Conservation (phyloP, 2,888 invertebrate genomes). For the Cyrtodaria siliqua region DNA sequence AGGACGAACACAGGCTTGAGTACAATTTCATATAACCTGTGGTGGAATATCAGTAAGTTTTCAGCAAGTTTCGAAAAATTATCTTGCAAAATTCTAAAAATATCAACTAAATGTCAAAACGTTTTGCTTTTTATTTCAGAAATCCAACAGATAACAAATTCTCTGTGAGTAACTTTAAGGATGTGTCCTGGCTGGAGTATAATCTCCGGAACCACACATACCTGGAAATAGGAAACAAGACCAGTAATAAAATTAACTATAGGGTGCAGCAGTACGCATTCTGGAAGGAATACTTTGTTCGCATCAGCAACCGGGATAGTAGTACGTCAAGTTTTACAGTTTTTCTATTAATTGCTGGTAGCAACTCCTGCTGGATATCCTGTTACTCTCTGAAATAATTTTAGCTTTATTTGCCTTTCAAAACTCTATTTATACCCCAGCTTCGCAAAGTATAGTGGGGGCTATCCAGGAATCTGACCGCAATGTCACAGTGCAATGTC, state of each 20-base stretch:
- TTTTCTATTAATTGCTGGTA: no score
- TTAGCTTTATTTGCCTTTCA: no score
- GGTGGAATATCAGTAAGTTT: no score
- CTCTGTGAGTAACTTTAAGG: conserved; percentile 68
- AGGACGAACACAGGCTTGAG: no score
- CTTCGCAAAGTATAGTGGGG: neutral
- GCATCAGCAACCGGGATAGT: conserved; percentile 73
- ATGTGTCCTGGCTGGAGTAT: conserved; percentile 83
- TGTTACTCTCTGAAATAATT: no score
- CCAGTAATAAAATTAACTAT: conserved; percentile 79
- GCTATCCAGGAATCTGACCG: neutral
- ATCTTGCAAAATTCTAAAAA: no score
- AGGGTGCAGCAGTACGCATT: conserved; percentile 83
- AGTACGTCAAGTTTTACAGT: conserved; percentile 75
- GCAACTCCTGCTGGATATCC: no score
- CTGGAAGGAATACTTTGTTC: conserved; percentile 84
- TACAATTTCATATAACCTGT: no score
- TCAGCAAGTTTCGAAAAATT: no score
- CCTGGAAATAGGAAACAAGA: conserved; percentile 80
- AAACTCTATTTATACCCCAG: neutral
- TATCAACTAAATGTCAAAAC: no score
- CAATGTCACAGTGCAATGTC: no score
- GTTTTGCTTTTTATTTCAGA: conserved; percentile 66
- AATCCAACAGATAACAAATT: conserved; percentile 81
- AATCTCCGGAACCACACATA: conserved; percentile 83